Base-by-base conservation (phyloP, 2,797 vertebrate genomes). In the Silurus aristotelis region DNA sequence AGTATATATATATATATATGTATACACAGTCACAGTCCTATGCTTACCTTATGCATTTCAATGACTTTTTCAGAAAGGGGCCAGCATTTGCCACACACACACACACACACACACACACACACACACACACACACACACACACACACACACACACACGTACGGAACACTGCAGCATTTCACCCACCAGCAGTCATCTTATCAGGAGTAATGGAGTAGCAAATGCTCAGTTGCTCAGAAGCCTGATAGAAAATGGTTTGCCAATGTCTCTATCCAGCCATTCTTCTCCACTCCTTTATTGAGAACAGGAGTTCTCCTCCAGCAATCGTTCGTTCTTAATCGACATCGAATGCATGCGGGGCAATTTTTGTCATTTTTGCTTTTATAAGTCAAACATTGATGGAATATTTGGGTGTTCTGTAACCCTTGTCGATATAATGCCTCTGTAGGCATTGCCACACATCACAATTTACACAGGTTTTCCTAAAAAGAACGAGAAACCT, bases 201-300 rank as follows among this genome's bases (percentile, higher is more conserved):
- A 93, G 89, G 82, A 88, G 91, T 93, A 94, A 94, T 94, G 92
- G 92, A 90, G 85, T 92, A 91, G 91, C 87, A 76, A 83, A 76
- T 83, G 71, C 91, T 91, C 92, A 86, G 86, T 92, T 89, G 90
- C 91, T 89, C 83, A 89, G 89, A 87, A 87, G 87, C 72, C 60
- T 83, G 82, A 76, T 64, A 56, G 72, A 83, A 76, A 83, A 83
- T 76, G 71, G 60, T 56, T 66, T 64, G 31, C 72, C 82, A 56
- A 56, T 76, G 72, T 83, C 63, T 83, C 52, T 78, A 77, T 82
- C 72, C 31, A 83, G 58, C 68, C 14, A 27, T 31, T 68, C 46
- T 66, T 25, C 43, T 84, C 60, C 61, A 80, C 25, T 22, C 12
- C n/a, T 6, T 52, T 64, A 52, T 55, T 55, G n/a, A 52, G 70